These are phyloP conservation scores for Diorhabda sublineata DNA, from an alignment of 1,140 invertebrate genomes.

Conservation along the genomic window DNA sequence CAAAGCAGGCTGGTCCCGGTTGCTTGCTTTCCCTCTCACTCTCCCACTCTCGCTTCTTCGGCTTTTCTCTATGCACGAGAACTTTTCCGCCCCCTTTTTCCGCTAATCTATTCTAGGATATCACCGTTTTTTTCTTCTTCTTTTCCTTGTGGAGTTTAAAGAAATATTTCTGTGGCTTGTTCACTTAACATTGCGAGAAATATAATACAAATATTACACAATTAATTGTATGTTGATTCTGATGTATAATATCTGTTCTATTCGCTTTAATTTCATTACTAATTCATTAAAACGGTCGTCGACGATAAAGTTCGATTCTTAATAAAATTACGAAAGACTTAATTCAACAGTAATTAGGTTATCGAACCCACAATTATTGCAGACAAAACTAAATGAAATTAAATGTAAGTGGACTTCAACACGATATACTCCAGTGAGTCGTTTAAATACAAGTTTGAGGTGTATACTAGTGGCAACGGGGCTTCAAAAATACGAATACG, in stretches of 20 bases:
- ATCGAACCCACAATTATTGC: constrained; percentile 2
- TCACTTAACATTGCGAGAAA: too few relatives aligned
- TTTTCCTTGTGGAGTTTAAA: background rate
- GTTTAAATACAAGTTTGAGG: background rate
- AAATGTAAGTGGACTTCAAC: constrained; percentile 4
- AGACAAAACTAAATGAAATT: background rate
- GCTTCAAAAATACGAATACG: too few relatives aligned
- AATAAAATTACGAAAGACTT: constrained; percentile 3
- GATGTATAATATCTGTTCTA: too few relatives aligned
- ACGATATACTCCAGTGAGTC: background rate
- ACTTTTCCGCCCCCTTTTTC: constrained; percentile 23
- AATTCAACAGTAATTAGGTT: constrained; percentile 8
- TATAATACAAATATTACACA: too few relatives aligned
- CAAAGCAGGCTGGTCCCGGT: constrained; percentile 39
- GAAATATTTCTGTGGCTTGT: too few relatives aligned
- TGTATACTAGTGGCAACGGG: too few relatives aligned
- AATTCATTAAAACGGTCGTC: background rate
- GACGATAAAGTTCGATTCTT: background rate
- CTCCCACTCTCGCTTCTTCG: constrained; percentile 13
- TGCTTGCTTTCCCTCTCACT: constrained; percentile 18
- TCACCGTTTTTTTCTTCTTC: background rate
- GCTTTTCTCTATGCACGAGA: constrained; percentile 16
- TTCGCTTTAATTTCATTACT: background rate
- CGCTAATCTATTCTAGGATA: constrained; percentile 18
- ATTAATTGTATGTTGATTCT: too few relatives aligned